These are phyloP conservation scores for Cheumatopsyche charites DNA, from an alignment of 1,140 invertebrate species.

Conservation along the genomic window DNA sequence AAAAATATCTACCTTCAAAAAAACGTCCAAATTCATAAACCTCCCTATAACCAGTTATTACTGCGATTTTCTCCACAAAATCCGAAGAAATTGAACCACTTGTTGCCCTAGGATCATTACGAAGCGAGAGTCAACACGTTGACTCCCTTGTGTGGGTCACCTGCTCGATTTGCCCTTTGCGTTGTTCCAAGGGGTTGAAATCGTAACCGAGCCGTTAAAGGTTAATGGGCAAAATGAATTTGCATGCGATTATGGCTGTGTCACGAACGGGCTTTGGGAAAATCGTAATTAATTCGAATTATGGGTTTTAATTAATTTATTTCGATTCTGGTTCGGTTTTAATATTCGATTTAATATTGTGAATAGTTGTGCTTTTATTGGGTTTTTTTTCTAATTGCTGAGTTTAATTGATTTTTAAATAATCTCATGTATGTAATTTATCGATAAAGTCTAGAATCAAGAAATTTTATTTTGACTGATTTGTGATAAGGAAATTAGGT, in stretches of 20 bases:
- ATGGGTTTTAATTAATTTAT: too few species aligned
- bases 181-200: constrained; percentile 25
- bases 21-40: background rate
- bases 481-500: too few species aligned
- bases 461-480: too few species aligned
- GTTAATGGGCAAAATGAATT: background rate
- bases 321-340: too few species aligned
- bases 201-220: constrained; percentile 23
- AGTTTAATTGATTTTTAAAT: too few species aligned
- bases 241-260: background rate
- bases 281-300: too few species aligned
- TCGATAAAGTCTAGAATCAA: too few species aligned
- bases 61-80: background rate
- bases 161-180: constrained; percentile 32
- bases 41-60: background rate
- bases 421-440: too few species aligned
- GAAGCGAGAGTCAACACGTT: constrained; percentile 33
- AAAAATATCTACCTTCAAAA: background rate
- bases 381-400: too few species aligned
- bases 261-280: too few species aligned
- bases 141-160: background rate
- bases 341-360: too few species aligned
- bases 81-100: background rate
- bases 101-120: constrained; percentile 28
- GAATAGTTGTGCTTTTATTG: too few species aligned